Percentiles rank a stretch among this genome's conserved stretches.
These are phyloP conservation scores for Lota lota DNA, from an alignment of 2,113 vertebrate genomes.

Conservation along the genomic window DNA sequence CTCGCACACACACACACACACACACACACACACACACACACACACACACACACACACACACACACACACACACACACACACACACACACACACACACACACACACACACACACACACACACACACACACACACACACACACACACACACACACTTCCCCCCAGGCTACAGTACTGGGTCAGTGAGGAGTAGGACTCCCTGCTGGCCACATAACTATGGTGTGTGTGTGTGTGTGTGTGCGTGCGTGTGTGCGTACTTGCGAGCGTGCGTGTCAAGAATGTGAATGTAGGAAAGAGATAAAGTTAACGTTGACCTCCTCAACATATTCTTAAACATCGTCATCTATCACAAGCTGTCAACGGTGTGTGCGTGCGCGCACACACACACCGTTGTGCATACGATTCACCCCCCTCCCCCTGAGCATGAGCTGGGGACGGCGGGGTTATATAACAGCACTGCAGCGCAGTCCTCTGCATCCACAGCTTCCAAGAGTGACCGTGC, in stretches of 20 bases:
- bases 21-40: too few relatives aligned
- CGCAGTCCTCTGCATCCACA: background rate
- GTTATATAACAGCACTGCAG: constrained; percentile 35
- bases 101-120: too few relatives aligned
- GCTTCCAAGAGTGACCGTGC: too few relatives aligned
- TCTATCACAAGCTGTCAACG: background rate
- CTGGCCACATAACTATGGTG: background rate
- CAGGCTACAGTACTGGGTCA: background rate
- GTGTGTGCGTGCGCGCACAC: background rate
- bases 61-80: too few relatives aligned
- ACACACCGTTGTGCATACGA: background rate
- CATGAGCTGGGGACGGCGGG: constrained; percentile 5
- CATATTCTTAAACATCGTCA: too few relatives aligned
- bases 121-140: too few relatives aligned
- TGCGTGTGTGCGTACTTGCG: background rate
- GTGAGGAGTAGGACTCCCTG: background rate
- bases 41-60: too few relatives aligned
- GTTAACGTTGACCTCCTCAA: background rate
- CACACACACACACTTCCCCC: too few relatives aligned
- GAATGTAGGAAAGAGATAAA: background rate
- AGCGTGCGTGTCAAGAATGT: background rate
- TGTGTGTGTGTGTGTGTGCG: constrained; percentile 4
- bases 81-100: too few relatives aligned
- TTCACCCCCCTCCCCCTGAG: background rate
- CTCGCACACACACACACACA: too few relatives aligned